Percentiles rank a stretch among this genome's conserved stretches.
These are phyloP conservation scores for Enteromius mattozi DNA, from an alignment of 2,797 vertebrate genomes.

Conservation along the genomic window DNA sequence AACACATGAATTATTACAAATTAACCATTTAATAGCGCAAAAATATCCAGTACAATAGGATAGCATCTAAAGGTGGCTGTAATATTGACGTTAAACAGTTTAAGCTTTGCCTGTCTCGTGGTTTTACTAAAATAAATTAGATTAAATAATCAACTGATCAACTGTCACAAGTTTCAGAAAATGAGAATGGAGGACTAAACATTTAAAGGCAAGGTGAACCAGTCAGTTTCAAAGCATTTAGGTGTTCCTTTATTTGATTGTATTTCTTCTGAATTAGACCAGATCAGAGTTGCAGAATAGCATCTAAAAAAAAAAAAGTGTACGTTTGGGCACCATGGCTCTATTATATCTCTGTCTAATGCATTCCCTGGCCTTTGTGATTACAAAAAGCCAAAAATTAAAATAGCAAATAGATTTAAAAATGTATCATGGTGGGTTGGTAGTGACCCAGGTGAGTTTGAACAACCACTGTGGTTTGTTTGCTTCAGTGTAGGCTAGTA, in stretches of 20 bases:
- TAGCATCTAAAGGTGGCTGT: neutral
- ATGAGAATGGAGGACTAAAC: neutral
- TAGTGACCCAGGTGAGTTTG: neutral
- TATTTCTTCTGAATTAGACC: neutral
- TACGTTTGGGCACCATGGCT: neutral
- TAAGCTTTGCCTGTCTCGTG: neutral
- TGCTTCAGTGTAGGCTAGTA: neutral
- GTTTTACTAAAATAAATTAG: neutral
- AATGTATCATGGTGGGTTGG: neutral
- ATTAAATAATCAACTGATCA: neutral
- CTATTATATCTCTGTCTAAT: neutral
- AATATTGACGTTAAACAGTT: neutral
- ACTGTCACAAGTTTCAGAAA: constrained; percentile 11
- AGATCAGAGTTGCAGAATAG: neutral
- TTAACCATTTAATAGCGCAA: neutral
- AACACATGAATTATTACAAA: neutral
- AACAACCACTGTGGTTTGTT: neutral
- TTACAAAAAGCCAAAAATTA: neutral
- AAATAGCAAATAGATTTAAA: neutral
- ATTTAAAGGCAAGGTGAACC: neutral
- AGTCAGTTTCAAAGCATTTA: neutral
- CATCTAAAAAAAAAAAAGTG: neutral
- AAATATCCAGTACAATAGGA: neutral
- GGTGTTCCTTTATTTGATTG: neutral
- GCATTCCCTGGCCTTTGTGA: neutral